Percentiles rank a stretch among this genome's conserved stretches.
Evolutionary conservation across 2,888 invertebrate genomes (phyloP).

Genomic region (Drepana falcataria): DNA sequence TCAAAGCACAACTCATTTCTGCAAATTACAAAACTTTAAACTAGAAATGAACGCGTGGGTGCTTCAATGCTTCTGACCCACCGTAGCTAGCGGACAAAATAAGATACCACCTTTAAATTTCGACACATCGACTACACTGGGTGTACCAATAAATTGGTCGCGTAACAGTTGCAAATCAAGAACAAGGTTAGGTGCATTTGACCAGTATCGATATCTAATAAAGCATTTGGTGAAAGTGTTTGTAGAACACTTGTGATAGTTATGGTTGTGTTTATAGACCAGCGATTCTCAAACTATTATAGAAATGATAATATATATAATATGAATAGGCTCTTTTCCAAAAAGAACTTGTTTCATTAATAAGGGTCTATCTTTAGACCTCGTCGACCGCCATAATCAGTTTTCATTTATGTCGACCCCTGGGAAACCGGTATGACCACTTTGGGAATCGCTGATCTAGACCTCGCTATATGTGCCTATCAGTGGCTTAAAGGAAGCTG

Average conservation of each 20-base stretch:
- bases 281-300: too few relatives aligned
- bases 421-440: too few relatives aligned
- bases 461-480: too few relatives aligned
- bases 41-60: slow-evolving; percentile 29
- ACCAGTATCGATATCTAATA: slow-evolving; percentile 11
- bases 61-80: slow-evolving; percentile 22
- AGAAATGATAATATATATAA: too few relatives aligned
- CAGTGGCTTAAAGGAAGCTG: too few relatives aligned
- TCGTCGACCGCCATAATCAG: too few relatives aligned
- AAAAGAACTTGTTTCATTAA: too few relatives aligned
- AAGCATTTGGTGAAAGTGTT: slow-evolving; percentile 20
- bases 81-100: slow-evolving; percentile 7
- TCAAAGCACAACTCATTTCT: too few relatives aligned
- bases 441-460: too few relatives aligned
- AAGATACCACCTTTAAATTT: slow-evolving; percentile 8
- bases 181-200: slow-evolving; percentile 3
- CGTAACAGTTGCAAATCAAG: slow-evolving; percentile 11
- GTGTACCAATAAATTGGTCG: slow-evolving; percentile 3
- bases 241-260: slow-evolving; percentile 11
- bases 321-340: too few relatives aligned
- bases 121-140: slow-evolving; percentile 3
- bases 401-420: too few relatives aligned
- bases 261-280: slow-evolving; percentile 2
- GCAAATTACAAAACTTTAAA: slow-evolving; percentile 18
- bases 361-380: too few relatives aligned